phyloP scores from a whole-genome alignment of 2,797 vertebrate genomes.

The Acridotheres tristis region DNA sequence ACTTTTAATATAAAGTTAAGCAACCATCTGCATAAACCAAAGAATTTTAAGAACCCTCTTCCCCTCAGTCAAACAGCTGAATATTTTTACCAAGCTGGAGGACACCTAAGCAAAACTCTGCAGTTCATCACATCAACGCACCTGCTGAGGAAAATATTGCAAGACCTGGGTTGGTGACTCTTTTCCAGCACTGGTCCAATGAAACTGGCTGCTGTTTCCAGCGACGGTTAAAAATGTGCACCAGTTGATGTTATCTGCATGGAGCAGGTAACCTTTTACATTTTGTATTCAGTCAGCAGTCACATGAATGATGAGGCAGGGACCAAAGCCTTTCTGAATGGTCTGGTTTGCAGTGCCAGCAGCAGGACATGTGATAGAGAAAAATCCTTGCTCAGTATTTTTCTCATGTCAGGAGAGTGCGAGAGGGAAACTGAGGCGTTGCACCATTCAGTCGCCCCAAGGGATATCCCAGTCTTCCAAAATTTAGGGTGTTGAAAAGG shows the following conservation, averaged over 20 bases:
- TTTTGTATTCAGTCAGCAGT: conserved; percentile 48
- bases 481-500: background rate
- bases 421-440: background rate
- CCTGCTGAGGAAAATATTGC: conserved; percentile 1
- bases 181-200: background rate
- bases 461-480: background rate
- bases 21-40: background rate
- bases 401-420: background rate
- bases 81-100: background rate
- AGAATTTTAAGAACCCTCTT: background rate
- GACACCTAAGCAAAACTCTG: background rate
- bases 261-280: background rate
- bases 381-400: conserved; percentile 36
- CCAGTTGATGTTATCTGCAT: conserved; percentile 46
- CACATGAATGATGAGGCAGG: conserved; percentile 40
- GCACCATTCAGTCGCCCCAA: background rate
- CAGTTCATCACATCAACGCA: background rate
- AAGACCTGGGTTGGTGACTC: background rate
- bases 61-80: background rate
- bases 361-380: conserved; percentile 11
- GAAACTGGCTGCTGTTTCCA: background rate
- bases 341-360: conserved; percentile 2
- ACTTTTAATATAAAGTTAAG: background rate
- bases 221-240: background rate
- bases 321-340: conserved; percentile 30